Percentiles rank a stretch among this genome's conserved stretches.
Conservation (phyloP, 2,797 vertebrate species). For the Enteromius mattozi region DNA sequence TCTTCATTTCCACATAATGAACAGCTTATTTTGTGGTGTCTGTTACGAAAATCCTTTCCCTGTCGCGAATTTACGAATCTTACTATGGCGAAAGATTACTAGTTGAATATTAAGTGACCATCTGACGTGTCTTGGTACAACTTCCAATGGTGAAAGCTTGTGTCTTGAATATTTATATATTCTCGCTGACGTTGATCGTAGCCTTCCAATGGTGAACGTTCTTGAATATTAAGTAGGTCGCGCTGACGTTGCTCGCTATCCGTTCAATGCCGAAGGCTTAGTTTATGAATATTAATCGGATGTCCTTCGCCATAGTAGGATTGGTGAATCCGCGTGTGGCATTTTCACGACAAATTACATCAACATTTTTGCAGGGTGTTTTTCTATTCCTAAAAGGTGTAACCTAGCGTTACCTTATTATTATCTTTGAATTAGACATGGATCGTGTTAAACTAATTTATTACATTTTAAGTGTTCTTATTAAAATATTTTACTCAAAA, state of each 20-base stretch:
- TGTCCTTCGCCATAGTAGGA: constrained; percentile 7
- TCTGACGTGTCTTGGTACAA: not conserved
- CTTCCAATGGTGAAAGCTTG: not conserved
- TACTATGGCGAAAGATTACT: not conserved
- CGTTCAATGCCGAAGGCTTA: not conserved
- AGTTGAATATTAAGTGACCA: not conserved
- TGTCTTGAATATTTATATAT: not conserved
- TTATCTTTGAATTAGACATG: not conserved
- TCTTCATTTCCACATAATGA: not conserved
- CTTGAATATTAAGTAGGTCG: not conserved
- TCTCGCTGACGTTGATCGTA: not conserved
- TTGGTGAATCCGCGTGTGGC: not conserved
- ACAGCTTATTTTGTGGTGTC: not conserved
- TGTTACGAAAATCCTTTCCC: not conserved
- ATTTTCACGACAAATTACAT: not conserved
- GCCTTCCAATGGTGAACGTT: not conserved
- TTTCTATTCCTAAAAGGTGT: not conserved
- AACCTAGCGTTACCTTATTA: not conserved
- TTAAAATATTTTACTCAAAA: not conserved
- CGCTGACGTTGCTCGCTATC: not conserved
- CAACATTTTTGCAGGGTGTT: not conserved
- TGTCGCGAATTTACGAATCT: not conserved
- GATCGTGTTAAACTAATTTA: not conserved
- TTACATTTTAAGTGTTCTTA: not conserved
- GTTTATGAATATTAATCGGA: not conserved